Evolutionary conservation across 2,797 vertebrate genomes (phyloP), one percentile per base, ranked within the genome.

Genomic region (Heterohyrax brucei): DNA sequence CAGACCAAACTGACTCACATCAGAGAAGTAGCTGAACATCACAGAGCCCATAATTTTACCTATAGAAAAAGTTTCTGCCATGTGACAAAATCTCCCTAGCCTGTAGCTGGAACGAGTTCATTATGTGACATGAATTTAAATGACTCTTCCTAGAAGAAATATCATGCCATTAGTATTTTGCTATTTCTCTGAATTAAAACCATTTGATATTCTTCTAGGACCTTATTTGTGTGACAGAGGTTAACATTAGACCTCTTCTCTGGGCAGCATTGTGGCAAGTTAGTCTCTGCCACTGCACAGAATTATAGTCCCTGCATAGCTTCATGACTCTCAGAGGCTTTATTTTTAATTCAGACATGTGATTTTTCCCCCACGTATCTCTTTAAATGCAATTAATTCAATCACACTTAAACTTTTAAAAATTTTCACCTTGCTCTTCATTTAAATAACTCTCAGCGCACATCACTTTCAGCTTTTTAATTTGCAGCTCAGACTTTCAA

Each of bases 151-250:
- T 68, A 39, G 75, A 33, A 56, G 61, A 86, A 89, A 80, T 77
- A 30, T 46, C 82, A 72, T 78, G 84, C n/a, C 33, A 78, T 84
- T n/a, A 30, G 13, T 50, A 92, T 78, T 95, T 92, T 89, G n/a
- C n/a, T 84, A 82, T 87, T 93, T 80, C 46, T 9, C 5, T 72
- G 66, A 80, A 84, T 79, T 87, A 86, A 92, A 44, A 91, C 83
- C 87, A 80, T 78, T 93, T 95, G 33, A 89, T 86, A 75, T 84
- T 92, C 64, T 92, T 88, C 50, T 86, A 95, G 91, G 50, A 86
- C 64, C 26, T 21, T 75, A 64, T 72, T 97, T 87, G 82, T 92
- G 46, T 94, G 64, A 73, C 46, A 95, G 39, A 73, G 70, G 81
- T 77, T 75, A 44, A 92, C 44, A 61, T 64, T 84, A 79, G 72